A percentile compares a stretch with the other conserved stretches of the same genome.
These are phyloP conservation scores for Phalacrocorax pelagicus DNA, from an alignment of 2,113 vertebrate species.

Conservation along the genomic window DNA sequence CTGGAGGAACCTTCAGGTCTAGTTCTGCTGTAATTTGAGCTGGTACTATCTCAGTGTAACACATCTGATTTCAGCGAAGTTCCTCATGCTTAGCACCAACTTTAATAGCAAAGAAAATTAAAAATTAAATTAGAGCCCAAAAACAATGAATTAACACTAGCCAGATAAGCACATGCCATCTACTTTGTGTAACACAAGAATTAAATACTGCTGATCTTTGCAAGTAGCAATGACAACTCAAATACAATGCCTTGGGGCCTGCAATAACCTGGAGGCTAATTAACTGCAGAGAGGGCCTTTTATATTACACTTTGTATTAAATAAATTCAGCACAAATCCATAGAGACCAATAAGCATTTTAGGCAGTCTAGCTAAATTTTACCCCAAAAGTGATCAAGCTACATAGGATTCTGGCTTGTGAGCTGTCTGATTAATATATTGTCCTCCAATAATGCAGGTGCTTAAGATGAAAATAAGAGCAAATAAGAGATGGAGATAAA, in stretches of 20 bases:
- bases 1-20: neutral
- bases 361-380: constrained; percentile 31
- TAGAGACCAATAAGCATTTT: constrained; percentile 34
- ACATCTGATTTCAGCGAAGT: neutral
- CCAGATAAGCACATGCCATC: neutral
- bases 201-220: constrained; percentile 51
- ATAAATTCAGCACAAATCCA: constrained; percentile 44
- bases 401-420: neutral
- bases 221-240: constrained; percentile 23
- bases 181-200: neutral
- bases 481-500: neutral
- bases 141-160: neutral
- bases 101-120: neutral
- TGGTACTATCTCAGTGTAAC: neutral
- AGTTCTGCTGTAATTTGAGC: neutral
- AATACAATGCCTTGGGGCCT: neutral
- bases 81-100: neutral
- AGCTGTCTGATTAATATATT: neutral
- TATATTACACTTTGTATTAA: constrained; percentile 23
- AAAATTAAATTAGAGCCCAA: neutral
- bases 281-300: constrained; percentile 15
- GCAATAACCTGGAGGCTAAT: constrained; percentile 53
- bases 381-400: neutral
- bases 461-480: neutral
- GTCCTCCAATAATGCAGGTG: neutral